A percentile compares a stretch with the other conserved stretches of the same genome.
Conservation (phyloP, 2,888 invertebrate genomes). For the Melipona bicolor region DNA sequence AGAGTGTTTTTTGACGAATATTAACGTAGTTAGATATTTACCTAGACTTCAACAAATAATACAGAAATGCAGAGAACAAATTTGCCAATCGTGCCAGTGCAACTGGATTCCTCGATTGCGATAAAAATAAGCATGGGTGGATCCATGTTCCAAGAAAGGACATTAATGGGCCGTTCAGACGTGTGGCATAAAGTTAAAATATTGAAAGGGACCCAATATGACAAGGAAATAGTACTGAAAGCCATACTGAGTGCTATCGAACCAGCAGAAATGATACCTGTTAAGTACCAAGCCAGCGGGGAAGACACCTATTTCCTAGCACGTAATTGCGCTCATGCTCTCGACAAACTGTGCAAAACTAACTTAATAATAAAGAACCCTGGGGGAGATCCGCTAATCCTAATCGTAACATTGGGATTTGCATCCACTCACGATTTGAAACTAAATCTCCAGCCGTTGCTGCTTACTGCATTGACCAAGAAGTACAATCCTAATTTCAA, state of each 20-base stretch:
- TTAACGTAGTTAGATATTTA: not conserved
- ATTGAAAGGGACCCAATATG: conserved; percentile 77
- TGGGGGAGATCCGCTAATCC: conserved; percentile 75
- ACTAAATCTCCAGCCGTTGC: conserved; percentile 84
- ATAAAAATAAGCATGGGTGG: conserved; percentile 74
- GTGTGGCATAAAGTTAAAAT: conserved; percentile 80
- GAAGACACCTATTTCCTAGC: conserved; percentile 84
- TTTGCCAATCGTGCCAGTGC: conserved; percentile 57
- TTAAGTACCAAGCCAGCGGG: conserved; percentile 81
- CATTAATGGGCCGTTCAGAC: conserved; percentile 79
- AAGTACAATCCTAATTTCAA: conserved; percentile 79
- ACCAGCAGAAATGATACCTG: conserved; percentile 85
- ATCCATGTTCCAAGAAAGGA: conserved; percentile 75
- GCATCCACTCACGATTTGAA: conserved; percentile 84
- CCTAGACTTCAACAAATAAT: not conserved
- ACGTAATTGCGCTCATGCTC: conserved; percentile 84
- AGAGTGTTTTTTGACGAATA: not conserved
- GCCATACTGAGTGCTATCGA: conserved; percentile 84
- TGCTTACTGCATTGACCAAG: conserved; percentile 81
- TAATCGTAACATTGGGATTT: conserved; percentile 83
- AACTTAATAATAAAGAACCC: conserved; percentile 82
- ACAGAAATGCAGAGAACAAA: conserved; percentile 53
- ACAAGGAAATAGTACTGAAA: conserved; percentile 82
- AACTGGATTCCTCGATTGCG: conserved; percentile 75
- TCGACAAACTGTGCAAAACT: conserved; percentile 84